Conservation (phyloP, 2,888 invertebrate genomes). For the Trissoscelio sp. region DNA sequence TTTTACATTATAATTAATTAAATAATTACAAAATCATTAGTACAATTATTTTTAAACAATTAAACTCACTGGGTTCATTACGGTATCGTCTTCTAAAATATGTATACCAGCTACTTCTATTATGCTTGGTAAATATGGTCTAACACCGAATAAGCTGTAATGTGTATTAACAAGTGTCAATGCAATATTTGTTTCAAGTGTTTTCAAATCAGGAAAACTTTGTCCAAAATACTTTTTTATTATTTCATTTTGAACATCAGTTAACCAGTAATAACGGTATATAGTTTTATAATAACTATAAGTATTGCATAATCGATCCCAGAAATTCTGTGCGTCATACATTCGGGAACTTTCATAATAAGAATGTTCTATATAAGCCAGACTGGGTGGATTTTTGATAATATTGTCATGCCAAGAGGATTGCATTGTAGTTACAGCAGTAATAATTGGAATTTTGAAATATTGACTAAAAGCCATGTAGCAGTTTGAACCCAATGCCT, state of each 20-base stretch:
- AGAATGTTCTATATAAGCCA: constrained; percentile 48
- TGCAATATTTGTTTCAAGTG: constrained; percentile 84
- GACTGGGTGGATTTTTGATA: constrained; percentile 72
- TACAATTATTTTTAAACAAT: too few relatives aligned
- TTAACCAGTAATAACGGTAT: constrained; percentile 50
- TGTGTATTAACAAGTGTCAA: constrained; percentile 84
- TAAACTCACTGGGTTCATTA: neutral
- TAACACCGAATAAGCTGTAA: constrained; percentile 82
- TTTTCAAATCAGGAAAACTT: constrained; percentile 80
- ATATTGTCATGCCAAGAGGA: constrained; percentile 69
- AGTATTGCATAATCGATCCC: constrained; percentile 72
- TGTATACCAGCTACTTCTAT: constrained; percentile 85
- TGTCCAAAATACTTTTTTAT: constrained; percentile 74
- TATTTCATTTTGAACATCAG: constrained; percentile 68
- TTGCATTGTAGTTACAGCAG: constrained; percentile 57
- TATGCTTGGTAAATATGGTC: constrained; percentile 83
- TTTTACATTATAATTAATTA: neutral
- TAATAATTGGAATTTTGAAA: constrained; percentile 72
- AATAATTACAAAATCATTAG: too few relatives aligned
- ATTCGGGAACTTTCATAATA: constrained; percentile 32
- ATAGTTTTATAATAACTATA: neutral
- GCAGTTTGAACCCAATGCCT: constrained; percentile 72
- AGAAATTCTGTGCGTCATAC: constrained; percentile 62
- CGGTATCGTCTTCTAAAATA: constrained; percentile 77
- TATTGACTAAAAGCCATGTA: constrained; percentile 74